These are phyloP conservation scores for Drosophila sproati DNA, from an alignment of 1,140 invertebrate genomes.

Conservation along the genomic window DNA sequence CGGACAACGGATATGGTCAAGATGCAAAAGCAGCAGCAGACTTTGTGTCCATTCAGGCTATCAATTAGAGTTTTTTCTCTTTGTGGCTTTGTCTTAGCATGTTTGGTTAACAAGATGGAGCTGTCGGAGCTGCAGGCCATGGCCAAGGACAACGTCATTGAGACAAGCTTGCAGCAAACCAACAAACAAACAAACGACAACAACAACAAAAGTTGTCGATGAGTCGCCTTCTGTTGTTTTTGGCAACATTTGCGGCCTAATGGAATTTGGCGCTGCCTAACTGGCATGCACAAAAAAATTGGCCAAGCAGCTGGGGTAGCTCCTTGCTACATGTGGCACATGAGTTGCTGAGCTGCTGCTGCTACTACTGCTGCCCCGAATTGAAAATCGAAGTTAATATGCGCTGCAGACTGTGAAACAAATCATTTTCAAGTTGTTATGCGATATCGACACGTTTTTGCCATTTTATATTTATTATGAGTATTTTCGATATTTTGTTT, in stretches of 20 bases:
- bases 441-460: constrained; percentile 83
- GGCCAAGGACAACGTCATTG: constrained; percentile 78
- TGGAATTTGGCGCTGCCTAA: constrained; percentile 70
- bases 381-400: constrained; percentile 83
- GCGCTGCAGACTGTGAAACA: constrained; percentile 81
- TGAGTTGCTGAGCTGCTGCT: constrained; percentile 25
- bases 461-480: constrained; percentile 83
- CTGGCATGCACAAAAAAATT: constrained; percentile 57
- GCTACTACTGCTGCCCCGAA: constrained; percentile 55
- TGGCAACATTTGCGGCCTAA: constrained; percentile 75
- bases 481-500: constrained; percentile 49
- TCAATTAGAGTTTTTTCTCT: constrained; percentile 63
- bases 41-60: constrained; percentile 30
- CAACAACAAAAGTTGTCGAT: constrained; percentile 48
- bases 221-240: constrained; percentile 28
- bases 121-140: constrained; percentile 61
- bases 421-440: constrained; percentile 83
- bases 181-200: constrained; percentile 47
- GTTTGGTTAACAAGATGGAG: constrained; percentile 82
- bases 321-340: constrained; percentile 27
- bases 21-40: constrained; percentile 55
- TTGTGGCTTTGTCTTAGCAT: constrained; percentile 72
- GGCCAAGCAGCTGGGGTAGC: constrained; percentile 43
- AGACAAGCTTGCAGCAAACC: constrained; percentile 59
- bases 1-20: constrained; percentile 75